Base-by-base conservation (phyloP, 2,888 invertebrate genomes). In the Chromoteleia sp. region DNA sequence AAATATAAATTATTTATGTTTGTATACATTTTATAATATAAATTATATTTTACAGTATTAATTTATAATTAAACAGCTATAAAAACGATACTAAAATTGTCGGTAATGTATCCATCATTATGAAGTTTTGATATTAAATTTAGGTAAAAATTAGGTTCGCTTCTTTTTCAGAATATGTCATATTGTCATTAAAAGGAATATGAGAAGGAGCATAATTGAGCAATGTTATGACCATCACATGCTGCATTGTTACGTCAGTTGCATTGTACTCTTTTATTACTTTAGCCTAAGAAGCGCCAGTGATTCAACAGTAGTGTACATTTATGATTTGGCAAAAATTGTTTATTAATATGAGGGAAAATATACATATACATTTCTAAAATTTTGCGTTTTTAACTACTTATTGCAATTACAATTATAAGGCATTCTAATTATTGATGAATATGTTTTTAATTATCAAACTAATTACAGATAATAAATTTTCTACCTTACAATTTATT, bases 171-270 rank as follows among this genome's bases (percentile, higher is more conserved):
- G 39, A 59, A 43, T n/a, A 30, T 30, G 43, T 43, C 30, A 29
- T 25, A 48, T 30, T 21, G 14, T 25, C 15, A 36, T 50, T 50
- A 50, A 15, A 63, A 48, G 8, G 6, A 30, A 33, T 61, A 65
- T 2, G 25, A 14, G 14, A 15, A 14, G 8, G n/a, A 50, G 50
- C 65, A 50, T 48, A 21, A 50, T 65, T 36, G 25, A 50, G 10
- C 50, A 65, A 50, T 25, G 65, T 15, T 50, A 50, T 36, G 65
- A n/a, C n/a, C n/a, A n/a, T n/a, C n/a, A n/a, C 15, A 39, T 59
- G 10, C 29, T 17, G 36, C 33, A 21, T 50, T 19, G 33, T 63
- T 63, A 63, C 48, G 63, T 63, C 61, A 45, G 19, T 33, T 33
- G 61, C 12, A 63, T 48, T 48, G 48, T 63, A 33, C 33, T 19